Conservation (phyloP, 37 sponge, comb jelly and placozoan species). For the Petrosia ficiformis region DNA sequence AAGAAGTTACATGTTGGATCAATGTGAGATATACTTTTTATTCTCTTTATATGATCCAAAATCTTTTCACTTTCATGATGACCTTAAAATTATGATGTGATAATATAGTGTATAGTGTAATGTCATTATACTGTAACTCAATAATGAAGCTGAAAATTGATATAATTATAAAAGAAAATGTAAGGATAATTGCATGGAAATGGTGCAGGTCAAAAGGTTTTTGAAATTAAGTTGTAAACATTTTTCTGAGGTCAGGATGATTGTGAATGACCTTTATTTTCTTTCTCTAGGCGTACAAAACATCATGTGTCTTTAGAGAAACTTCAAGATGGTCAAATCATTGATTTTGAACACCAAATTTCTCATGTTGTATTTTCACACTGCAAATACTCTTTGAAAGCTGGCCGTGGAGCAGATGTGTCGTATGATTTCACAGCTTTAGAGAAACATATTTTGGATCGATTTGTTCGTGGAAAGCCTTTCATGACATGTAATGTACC, state of each 20-base stretch:
- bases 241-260: too few relatives aligned
- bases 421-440: slow-evolving; percentile 22
- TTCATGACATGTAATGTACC: background rate
- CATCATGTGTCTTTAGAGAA: slow-evolving; percentile 2
- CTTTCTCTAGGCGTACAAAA: background rate
- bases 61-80: too few relatives aligned
- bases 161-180: background rate
- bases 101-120: too few relatives aligned
- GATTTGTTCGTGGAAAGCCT: slow-evolving; percentile 24
- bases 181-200: too few relatives aligned
- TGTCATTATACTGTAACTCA: too few relatives aligned
- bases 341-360: slow-evolving; percentile 21
- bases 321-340: slow-evolving; percentile 2
- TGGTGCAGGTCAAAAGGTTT: too few relatives aligned
- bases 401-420: slow-evolving; percentile 25
- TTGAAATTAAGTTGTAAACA: background rate
- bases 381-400: slow-evolving; percentile 22
- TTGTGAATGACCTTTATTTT: background rate
- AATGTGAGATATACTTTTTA: too few relatives aligned
- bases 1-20: too few relatives aligned
- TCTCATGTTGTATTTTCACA: slow-evolving; percentile 24
- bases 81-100: too few relatives aligned
- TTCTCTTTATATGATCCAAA: background rate
- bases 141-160: too few relatives aligned
- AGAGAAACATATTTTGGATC: too few relatives aligned